Percentiles rank a stretch among this genome's conserved stretches.
Conservation (phyloP, 2,888 invertebrate genomes). For the Harmothoe impar region DNA sequence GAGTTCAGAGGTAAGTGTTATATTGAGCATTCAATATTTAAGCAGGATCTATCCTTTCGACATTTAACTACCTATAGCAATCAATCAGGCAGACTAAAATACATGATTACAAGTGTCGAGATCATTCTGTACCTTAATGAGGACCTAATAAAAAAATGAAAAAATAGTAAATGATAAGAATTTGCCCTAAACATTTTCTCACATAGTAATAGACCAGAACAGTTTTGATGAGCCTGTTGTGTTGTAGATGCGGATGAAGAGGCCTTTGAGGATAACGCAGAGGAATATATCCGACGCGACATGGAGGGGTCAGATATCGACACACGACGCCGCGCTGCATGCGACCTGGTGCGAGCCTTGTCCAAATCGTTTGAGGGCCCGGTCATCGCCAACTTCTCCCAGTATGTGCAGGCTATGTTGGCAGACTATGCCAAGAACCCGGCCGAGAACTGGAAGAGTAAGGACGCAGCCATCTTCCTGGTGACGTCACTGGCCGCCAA, state of each 20-base stretch:
- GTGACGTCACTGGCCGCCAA: conserved; percentile 96
- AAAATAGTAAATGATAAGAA: too few species aligned
- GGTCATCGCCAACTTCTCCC: conserved; percentile 83
- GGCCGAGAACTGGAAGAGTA: conserved; percentile 92
- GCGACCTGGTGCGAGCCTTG: conserved; percentile 96
- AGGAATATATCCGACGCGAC: conserved; percentile 91
- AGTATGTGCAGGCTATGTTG: conserved; percentile 78
- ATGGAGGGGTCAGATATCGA: conserved; percentile 99
- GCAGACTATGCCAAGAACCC: conserved; percentile 91
- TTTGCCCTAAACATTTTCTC: too few species aligned
- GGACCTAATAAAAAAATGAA: too few species aligned
- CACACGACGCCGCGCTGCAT: conserved; percentile 96
- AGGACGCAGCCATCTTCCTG: conserved; percentile 97
- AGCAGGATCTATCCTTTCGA: background rate
- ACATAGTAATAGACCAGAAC: too few species aligned
- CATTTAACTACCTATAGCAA: conserved; percentile 3
- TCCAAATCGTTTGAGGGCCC: conserved; percentile 87
- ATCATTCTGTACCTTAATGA: too few species aligned
- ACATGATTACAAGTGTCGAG: background rate
- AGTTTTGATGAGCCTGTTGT: too few species aligned
- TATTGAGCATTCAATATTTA: background rate
- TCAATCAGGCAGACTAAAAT: background rate
- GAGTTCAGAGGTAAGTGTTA: conserved; percentile 91
- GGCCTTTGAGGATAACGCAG: conserved; percentile 98
- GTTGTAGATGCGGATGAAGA: conserved; percentile 90